phyloP scores from a whole-genome alignment of 35 echinoderm and acorn worm species.

The Anneissia japonica region DNA sequence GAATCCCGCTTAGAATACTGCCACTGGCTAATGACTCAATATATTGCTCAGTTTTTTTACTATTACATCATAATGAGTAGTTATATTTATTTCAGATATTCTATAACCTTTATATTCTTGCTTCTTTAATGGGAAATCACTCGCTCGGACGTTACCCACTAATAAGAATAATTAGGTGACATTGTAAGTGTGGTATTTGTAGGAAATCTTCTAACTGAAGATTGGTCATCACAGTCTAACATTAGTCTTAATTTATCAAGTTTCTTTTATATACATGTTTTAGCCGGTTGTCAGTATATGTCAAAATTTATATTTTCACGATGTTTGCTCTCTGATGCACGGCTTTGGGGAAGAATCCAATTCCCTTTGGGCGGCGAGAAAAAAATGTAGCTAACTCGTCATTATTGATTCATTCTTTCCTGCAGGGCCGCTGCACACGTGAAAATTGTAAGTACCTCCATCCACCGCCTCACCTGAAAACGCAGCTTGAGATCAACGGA shows the following conservation, averaged over 20 bases:
- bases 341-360: neutral
- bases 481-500: conserved; percentile 98
- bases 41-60: too few relatives aligned
- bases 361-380: neutral
- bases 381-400: neutral
- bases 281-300: neutral
- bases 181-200: too few relatives aligned
- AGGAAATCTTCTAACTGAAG: too few relatives aligned
- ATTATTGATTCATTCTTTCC: neutral
- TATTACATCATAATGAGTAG: too few relatives aligned
- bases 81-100: too few relatives aligned
- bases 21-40: too few relatives aligned
- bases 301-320: neutral
- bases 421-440: conserved; percentile 93
- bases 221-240: neutral
- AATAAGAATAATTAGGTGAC: too few relatives aligned
- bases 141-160: too few relatives aligned
- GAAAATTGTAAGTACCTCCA: conserved; percentile 99
- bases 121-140: too few relatives aligned
- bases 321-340: neutral
- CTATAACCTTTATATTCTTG: too few relatives aligned
- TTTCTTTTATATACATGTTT: neutral
- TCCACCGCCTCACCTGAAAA: conserved; percentile 97
- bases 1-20: too few relatives aligned
- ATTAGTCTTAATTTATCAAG: neutral